These are phyloP conservation scores for Rostratula benghalensis DNA, from an alignment of 2,113 vertebrate genomes.

Conservation along the genomic window DNA sequence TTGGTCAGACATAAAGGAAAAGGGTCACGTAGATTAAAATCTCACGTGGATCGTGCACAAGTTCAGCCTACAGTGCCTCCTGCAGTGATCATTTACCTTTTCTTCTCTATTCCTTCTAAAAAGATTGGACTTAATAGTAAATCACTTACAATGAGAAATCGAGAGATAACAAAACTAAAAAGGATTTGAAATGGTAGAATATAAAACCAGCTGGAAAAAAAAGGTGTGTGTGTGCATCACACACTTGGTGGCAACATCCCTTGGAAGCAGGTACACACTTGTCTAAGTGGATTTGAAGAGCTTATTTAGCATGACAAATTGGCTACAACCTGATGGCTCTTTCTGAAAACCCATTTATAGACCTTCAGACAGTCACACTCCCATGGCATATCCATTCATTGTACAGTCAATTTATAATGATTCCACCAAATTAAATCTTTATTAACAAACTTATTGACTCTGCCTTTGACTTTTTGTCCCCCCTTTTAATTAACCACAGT, in stretches of 20 bases:
- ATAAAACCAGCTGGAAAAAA: background rate
- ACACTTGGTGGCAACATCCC: background rate
- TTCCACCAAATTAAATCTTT: constrained; percentile 48
- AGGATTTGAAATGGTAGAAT: background rate
- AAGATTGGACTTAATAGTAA: background rate
- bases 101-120: background rate
- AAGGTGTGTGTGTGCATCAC: background rate
- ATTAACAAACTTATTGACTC: constrained; percentile 55
- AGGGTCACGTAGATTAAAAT: constrained; percentile 7
- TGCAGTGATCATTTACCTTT: background rate
- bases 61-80: background rate
- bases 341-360: constrained; percentile 36
- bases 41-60: background rate
- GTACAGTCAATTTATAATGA: constrained; percentile 55
- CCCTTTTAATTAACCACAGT: constrained; percentile 65
- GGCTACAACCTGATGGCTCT: constrained; percentile 35
- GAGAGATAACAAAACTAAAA: background rate
- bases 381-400: constrained; percentile 23
- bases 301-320: constrained; percentile 23
- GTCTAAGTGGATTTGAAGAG: constrained; percentile 46
- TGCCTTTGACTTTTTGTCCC: constrained; percentile 2
- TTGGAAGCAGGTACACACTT: background rate
- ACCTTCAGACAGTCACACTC: background rate
- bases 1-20: constrained; percentile 10
- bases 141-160: background rate